Conservation (phyloP, 2,113 vertebrate genomes). For the Aphelocoma coerulescens region DNA sequence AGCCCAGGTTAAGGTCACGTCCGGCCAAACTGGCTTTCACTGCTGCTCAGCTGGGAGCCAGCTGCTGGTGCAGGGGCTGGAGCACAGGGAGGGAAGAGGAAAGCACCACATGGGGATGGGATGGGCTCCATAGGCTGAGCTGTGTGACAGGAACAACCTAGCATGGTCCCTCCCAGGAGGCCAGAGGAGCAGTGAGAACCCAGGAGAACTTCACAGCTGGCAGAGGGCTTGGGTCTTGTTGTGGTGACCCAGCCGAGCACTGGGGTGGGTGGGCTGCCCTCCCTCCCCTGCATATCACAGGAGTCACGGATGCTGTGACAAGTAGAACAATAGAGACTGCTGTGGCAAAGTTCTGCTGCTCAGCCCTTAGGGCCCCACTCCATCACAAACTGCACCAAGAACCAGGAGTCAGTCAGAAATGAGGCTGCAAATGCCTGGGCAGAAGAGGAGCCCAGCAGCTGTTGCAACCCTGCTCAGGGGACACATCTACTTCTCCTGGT, state of each 20-base stretch:
- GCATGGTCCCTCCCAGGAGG: neutral
- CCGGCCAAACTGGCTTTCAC: conserved; percentile 11
- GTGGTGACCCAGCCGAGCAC: neutral
- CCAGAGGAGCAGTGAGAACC: neutral
- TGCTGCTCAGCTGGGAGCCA: neutral
- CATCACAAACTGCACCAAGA: neutral
- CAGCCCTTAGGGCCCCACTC: neutral
- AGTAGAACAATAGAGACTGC: neutral
- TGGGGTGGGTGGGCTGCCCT: neutral
- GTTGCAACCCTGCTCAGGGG: neutral
- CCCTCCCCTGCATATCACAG: neutral
- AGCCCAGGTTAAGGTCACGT: conserved; percentile 57
- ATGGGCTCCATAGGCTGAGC: neutral
- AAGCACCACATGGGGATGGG: neutral
- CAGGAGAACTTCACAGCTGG: neutral
- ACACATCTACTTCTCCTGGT: neutral
- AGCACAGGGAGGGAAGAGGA: neutral
- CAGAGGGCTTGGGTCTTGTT: neutral
- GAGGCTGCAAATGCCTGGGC: accelerated
- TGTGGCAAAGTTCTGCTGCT: neutral
- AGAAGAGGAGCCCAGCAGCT: neutral
- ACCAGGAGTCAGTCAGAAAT: neutral
- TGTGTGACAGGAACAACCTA: neutral
- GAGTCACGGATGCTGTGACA: neutral
- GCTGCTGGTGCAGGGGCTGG: neutral